Evolutionary conservation across 2,888 invertebrate species (phyloP), one percentile per base, ranked within the genome.

Genomic region (Saturnia pavonia): DNA sequence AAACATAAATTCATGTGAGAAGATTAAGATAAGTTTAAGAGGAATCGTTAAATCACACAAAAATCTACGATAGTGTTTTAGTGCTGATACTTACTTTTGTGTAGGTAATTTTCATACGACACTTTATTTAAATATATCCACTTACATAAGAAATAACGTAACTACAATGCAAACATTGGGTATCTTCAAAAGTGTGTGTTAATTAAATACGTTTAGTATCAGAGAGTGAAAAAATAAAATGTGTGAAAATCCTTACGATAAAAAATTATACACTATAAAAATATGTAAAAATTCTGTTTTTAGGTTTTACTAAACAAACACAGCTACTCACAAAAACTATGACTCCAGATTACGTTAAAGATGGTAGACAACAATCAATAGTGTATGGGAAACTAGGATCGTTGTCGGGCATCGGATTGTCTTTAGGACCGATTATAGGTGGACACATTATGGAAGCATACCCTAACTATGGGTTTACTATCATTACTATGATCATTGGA

Each of bases 231-330:
- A 25, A 9, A 25, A 57, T 16, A 45, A 14, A 45, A 45, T 45
- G 14, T 45, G 14, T 16, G 16, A 45, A 45, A 16, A 45, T 45
- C 16, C 14, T 45, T 16, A 45, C 1, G 14, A 16, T 45, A 69
- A 34, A 34, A 34, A 34, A 34, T 34, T 34, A 34, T 4, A 34
- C 34, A 34, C 34, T 6, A 34, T 34, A 34, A 4, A 34, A 4
- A 4, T 34, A 34, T 34, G 34, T 34, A 34, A 34, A 34, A 34
- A 34, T 60, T 57, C 65, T 19, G 63, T 51, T 27, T 83, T 67
- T 78, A 96, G 96, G 96, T 75, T 78, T 94, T 72, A 93, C 95
- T 77, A 96, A 96, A 84, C 96, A 96, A 80, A 95, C 95, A 9
- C 96, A 96, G 81, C 93, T 94, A 12, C 82, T 96, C 66, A 90